These are phyloP conservation scores for Gopherus evgoodei DNA, from an alignment of 2,113 vertebrate genomes.

Conservation along the genomic window DNA sequence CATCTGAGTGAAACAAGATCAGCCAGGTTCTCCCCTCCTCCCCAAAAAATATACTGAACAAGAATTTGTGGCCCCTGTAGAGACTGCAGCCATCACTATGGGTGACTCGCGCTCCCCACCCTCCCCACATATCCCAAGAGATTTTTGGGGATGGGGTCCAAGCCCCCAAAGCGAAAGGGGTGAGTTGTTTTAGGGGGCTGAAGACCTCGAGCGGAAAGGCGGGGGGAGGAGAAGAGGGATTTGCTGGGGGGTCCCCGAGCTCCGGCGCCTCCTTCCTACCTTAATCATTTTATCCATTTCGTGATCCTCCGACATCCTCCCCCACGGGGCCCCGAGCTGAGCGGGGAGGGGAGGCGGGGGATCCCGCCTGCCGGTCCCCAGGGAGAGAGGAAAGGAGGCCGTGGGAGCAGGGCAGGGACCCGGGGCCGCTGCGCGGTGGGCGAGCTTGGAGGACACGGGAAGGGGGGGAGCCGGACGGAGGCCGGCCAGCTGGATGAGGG, in stretches of 20 bases:
- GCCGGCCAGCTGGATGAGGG: no score
- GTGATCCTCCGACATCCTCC: slow-evolving; percentile 85
- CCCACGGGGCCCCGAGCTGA: neutral
- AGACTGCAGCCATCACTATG: neutral
- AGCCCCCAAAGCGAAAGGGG: neutral
- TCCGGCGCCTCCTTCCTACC: slow-evolving; percentile 70
- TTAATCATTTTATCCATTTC: slow-evolving; percentile 88
- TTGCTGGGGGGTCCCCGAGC: neutral
- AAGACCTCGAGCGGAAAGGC: no score
- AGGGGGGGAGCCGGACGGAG: neutral
- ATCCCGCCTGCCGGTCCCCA: neutral
- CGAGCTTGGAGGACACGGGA: no score
- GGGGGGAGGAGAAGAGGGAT: neutral
- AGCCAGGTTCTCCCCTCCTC: neutral
- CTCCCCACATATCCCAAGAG: neutral
- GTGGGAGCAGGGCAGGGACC: neutral
- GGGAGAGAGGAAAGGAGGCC: neutral
- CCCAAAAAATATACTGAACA: neutral
- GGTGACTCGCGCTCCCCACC: no score
- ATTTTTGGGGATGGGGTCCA: neutral
- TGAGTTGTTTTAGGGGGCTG: neutral
- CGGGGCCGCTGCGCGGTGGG: no score
- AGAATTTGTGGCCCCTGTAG: neutral
- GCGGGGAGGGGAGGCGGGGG: neutral
- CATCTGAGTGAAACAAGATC: neutral